Base-by-base conservation (phyloP, 2,797 vertebrate genomes). In the Ataeniobius toweri region DNA sequence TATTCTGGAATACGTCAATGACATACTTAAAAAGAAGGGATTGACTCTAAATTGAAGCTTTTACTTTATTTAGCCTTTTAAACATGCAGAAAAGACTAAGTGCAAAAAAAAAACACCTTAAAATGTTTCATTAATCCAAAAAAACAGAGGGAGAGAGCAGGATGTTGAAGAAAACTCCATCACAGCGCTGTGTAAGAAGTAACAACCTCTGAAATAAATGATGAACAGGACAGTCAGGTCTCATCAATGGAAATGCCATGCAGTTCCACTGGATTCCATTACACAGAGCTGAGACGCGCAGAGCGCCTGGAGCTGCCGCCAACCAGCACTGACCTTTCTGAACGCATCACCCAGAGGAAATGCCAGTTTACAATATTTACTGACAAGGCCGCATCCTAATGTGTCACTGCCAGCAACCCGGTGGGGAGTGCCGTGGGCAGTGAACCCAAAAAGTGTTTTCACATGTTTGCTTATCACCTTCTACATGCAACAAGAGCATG, bases 331-430 rank as follows among this genome's bases (percentile, higher is more conserved):
- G 94, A 96, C 95, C 94, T 96, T 95, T 96, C 86, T 80, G 87
- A 87, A 91, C 76, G 83, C 79, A 89, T 94, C 89, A 92, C 89
- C 90, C 90, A 87, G 83, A 92, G 91, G 92, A 95, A 94, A 95
- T 92, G 93, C 89, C 92, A 91, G 90, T 94, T 91, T 92, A 78
- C 91, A 90, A 88, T 93, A 94, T 93, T 93, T 92, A 95, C 91
- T 81, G 89, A 93, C 88, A 87, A 58, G 41, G 83, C 83, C 83
- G 92, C 91, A 91, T 94, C 90, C 77, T 92, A 91, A 94, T 89
- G 91, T 74, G 79, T 72, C 26, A 36, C 81, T 82, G 80, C 79
- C 61, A 74, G 83, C 74, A 82, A 91, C 83, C 76, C 87, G 88
- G 84, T 83, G 85, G 80, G 28, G 44, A 72, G 71, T 6, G 82